Base-by-base conservation (phyloP, 1,140 invertebrate species). In the Drosophila setifemur region DNA sequence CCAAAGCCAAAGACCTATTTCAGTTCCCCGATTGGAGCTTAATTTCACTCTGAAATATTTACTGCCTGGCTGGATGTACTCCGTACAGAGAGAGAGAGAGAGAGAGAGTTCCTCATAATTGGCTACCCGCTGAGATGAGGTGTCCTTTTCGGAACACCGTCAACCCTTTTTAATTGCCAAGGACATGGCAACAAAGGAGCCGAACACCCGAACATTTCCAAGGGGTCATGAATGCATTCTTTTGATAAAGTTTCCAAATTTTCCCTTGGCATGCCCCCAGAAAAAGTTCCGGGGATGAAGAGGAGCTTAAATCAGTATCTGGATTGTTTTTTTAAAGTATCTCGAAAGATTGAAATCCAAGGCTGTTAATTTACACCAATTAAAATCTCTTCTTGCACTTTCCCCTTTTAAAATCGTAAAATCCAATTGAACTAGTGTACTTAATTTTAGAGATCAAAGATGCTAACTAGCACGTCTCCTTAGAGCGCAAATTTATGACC, bases 401-500 rank as follows among this genome's bases (percentile, higher is more conserved):
- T 3, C 2, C 21, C 2, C 5, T 23, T 23, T 23, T 23, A 2
- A 23, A 5, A 23, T 23, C 5, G 21, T n/a, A n/a, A n/a, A n/a
- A n/a, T n/a, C n/a, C n/a, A n/a, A n/a, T n/a, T n/a, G n/a, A n/a
- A n/a, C n/a, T n/a, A n/a, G n/a, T n/a, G n/a, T n/a, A n/a, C n/a
- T n/a, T n/a, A n/a, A n/a, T n/a, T n/a, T n/a, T 23, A 5, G 21
- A 23, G 21, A 23, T 23, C 21, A 23, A n/a, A 3, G 21, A 23
- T 23, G 21, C 2, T 5, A 2, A 23, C 21, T 23, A 3, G 21
- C 96, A 5, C 92, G 96, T 72, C 90, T 96, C 1, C 90, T 98
- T 25, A 23, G 96, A 96, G n/a, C 92, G 96, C 53, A 98, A 98
- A 90, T 97, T 98, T 90, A 97, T 98, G 64, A 97, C 97, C 0